A percentile compares a stretch with the other conserved stretches of the same genome.
Evolutionary conservation across 1,140 invertebrate species (phyloP).

Genomic region (Augochlora pura): DNA sequence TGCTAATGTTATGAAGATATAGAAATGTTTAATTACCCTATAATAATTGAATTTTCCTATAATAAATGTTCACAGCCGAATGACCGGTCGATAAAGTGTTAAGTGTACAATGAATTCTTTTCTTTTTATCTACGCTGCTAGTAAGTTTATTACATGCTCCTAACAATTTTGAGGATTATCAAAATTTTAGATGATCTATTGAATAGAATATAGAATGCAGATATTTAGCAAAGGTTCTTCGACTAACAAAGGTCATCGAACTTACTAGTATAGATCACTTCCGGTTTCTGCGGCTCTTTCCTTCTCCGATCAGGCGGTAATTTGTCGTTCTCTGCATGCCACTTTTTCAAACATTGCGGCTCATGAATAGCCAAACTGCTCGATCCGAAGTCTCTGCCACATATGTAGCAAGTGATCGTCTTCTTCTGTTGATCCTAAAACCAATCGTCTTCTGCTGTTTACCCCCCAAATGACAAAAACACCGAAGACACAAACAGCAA

Average conservation of each 20-base stretch:
- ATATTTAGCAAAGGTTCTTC: neutral
- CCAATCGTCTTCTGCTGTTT: conserved; percentile 9
- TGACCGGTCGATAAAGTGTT: no score
- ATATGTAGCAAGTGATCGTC: conserved; percentile 86
- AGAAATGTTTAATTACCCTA: no score
- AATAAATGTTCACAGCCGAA: no score
- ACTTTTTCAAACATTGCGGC: conserved; percentile 89
- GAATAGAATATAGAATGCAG: no score
- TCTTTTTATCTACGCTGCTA: no score
- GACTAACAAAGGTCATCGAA: conserved; percentile 18
- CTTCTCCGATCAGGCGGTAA: conserved; percentile 82
- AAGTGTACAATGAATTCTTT: no score
- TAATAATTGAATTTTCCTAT: no score
- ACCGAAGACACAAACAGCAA: neutral
- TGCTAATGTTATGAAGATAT: no score
- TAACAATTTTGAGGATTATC: no score
- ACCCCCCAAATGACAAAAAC: conserved; percentile 1
- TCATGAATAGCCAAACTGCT: conserved; percentile 88
- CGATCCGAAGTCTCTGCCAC: conserved; percentile 87
- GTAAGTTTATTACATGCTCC: no score
- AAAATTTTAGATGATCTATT: no score
- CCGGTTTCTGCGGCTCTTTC: conserved; percentile 84
- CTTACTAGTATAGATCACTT: conserved; percentile 81
- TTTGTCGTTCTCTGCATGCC: conserved; percentile 85
- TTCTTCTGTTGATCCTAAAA: conserved; percentile 59